Percentiles rank a stretch among this genome's conserved stretches.
These are phyloP conservation scores for Aramus guarauna DNA, from an alignment of 2,113 vertebrate species.

Conservation along the genomic window DNA sequence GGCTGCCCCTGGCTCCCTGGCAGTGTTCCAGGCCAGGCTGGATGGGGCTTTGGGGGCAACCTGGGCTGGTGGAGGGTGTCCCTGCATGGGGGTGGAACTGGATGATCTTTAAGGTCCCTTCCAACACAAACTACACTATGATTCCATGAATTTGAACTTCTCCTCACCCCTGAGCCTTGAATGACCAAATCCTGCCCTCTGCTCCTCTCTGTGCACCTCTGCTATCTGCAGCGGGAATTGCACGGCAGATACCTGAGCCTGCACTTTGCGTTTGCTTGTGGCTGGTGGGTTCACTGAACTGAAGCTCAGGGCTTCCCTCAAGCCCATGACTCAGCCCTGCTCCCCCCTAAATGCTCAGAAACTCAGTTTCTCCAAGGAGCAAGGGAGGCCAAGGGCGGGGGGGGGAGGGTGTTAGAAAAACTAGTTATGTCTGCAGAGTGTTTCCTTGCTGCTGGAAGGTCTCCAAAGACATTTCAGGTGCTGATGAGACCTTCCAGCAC, in stretches of 20 bases:
- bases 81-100: no score
- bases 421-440: neutral
- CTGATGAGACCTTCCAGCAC: slow-evolving; percentile 39
- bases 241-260: neutral
- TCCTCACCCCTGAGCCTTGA: neutral
- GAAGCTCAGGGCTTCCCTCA: neutral
- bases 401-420: neutral
- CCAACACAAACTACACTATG: no score
- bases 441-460: slow-evolving; percentile 1
- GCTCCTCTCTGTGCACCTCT: neutral
- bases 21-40: no score
- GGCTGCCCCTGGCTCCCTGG: no score
- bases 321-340: neutral
- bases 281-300: neutral
- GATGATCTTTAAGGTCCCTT: no score
- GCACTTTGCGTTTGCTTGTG: neutral
- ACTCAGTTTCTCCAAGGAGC: neutral
- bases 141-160: neutral
- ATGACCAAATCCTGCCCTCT: neutral
- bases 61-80: no score
- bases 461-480: slow-evolving; percentile 7
- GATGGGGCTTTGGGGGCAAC: no score
- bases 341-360: neutral
- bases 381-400: neutral
- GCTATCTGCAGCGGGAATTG: neutral